Percentiles rank a stretch among this genome's conserved stretches.
Evolutionary conservation across 2,888 invertebrate genomes (phyloP).

Genomic region (Drosophila kuntzei): DNA sequence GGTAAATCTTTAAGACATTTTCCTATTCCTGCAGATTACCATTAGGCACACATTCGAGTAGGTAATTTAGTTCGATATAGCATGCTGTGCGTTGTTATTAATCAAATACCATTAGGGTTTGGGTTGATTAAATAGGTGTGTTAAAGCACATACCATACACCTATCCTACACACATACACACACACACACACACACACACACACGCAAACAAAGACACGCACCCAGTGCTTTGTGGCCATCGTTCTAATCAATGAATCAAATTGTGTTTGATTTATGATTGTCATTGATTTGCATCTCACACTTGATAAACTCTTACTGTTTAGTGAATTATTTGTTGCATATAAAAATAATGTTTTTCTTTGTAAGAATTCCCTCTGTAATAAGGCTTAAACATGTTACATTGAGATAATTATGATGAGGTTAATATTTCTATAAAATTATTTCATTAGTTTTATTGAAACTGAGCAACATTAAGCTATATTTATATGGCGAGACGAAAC

Average conservation of each 20-base stretch:
- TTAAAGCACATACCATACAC: constrained; percentile 50
- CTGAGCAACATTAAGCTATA: constrained; percentile 6
- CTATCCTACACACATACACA: constrained; percentile 11
- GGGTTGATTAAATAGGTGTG: constrained; percentile 73
- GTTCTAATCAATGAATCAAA: constrained; percentile 74
- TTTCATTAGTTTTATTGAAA: neutral
- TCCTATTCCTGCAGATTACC: constrained; percentile 17
- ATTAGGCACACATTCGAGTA: constrained; percentile 29
- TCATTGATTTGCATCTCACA: constrained; percentile 55
- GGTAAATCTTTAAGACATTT: constrained; percentile 52
- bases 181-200: no score
- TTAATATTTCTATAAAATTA: neutral
- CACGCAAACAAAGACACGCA: constrained; percentile 16
- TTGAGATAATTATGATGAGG: neutral
- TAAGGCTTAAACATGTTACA: constrained; percentile 38
- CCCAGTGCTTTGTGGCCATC: constrained; percentile 20
- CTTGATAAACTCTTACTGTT: constrained; percentile 43
- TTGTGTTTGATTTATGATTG: constrained; percentile 71
- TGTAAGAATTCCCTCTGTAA: constrained; percentile 5
- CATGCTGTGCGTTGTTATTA: constrained; percentile 69
- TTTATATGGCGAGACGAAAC: neutral
- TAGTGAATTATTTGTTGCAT: constrained; percentile 59
- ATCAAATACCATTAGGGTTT: constrained; percentile 58
- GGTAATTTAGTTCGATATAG: constrained; percentile 60
- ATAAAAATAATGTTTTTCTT: constrained; percentile 37